Evolutionary conservation across 2,113 vertebrate genomes (phyloP).

Genomic region (Myiozetetes cayanensis): DNA sequence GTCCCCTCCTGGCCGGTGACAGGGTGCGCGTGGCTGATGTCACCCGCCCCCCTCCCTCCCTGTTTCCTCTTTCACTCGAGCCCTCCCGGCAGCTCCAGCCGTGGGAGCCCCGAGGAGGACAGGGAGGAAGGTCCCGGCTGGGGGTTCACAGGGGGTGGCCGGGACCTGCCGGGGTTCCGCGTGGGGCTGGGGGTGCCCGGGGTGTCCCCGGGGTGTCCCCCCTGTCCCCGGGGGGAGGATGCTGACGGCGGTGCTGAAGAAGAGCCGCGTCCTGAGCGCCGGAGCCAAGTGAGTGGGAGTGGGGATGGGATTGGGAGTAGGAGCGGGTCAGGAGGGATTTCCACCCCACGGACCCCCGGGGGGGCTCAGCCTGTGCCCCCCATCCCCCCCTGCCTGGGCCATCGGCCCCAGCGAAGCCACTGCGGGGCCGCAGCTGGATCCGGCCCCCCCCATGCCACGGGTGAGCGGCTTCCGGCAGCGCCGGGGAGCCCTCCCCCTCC

Average conservation of each 20-base stretch:
- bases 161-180: not conserved
- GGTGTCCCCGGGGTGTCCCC: not conserved
- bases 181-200: not conserved
- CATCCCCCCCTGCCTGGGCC: not conserved
- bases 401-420: not conserved
- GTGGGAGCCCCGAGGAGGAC: not conserved
- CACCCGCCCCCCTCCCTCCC: not conserved
- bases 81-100: not conserved
- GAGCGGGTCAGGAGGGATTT: not conserved
- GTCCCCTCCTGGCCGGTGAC: not conserved
- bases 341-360: too few species aligned
- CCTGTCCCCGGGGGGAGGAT: not conserved
- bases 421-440: not conserved
- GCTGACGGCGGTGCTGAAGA: slow-evolving; percentile 12
- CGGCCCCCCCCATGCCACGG: not conserved
- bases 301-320: not conserved
- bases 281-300: slow-evolving; percentile 70
- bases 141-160: not conserved
- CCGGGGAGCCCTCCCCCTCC: not conserved
- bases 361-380: not conserved
- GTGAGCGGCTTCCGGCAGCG: not conserved
- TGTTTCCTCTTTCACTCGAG: slow-evolving; percentile 10
- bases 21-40: not conserved
- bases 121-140: not conserved
- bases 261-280: not conserved